phyloP scores from a whole-genome alignment of 2,888 invertebrate species.

The Cacoxenus indagator region DNA sequence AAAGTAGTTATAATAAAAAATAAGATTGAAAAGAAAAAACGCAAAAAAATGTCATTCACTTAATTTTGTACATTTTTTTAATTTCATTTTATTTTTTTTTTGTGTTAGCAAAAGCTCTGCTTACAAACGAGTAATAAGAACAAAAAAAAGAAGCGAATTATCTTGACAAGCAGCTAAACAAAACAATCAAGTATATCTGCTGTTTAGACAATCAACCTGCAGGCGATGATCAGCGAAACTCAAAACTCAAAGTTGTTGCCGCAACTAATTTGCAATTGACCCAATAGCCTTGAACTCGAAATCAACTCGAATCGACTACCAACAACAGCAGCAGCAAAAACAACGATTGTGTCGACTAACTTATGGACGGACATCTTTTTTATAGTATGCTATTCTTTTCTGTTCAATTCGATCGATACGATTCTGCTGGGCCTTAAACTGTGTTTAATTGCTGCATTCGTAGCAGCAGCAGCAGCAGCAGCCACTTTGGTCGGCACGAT shows the following conservation, averaged over 20 bases:
- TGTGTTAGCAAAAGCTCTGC: too few relatives aligned
- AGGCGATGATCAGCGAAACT: slow-evolving; percentile 37
- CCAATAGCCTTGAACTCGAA: slow-evolving; percentile 64
- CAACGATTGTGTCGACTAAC: not conserved
- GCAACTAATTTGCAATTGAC: slow-evolving; percentile 53
- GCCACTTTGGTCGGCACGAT: not conserved
- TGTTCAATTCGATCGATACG: not conserved
- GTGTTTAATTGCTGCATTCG: slow-evolving; percentile 10
- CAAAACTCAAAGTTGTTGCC: slow-evolving; percentile 6
- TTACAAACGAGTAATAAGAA: not conserved
- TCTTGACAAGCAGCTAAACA: slow-evolving; percentile 12
- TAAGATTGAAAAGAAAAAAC: not conserved
- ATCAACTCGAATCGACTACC: slow-evolving; percentile 29
- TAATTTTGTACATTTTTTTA: not conserved
- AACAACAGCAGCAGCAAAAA: slow-evolving; percentile 28
- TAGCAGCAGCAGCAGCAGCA: too few relatives aligned
- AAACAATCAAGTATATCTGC: not conserved
- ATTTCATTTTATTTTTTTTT: too few relatives aligned
- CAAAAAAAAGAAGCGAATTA: not conserved
- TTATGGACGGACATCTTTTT: slow-evolving; percentile 24
- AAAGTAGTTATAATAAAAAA: not conserved
- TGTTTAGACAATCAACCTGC: slow-evolving; percentile 50
- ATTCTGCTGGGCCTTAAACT: slow-evolving; percentile 4
- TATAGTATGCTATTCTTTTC: slow-evolving; percentile 7
- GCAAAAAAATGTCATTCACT: slow-evolving; percentile 55